Percentiles rank a stretch among this genome's conserved stretches.
Conservation (phyloP, 2,113 vertebrate genomes). For the Apteryx mantelli region DNA sequence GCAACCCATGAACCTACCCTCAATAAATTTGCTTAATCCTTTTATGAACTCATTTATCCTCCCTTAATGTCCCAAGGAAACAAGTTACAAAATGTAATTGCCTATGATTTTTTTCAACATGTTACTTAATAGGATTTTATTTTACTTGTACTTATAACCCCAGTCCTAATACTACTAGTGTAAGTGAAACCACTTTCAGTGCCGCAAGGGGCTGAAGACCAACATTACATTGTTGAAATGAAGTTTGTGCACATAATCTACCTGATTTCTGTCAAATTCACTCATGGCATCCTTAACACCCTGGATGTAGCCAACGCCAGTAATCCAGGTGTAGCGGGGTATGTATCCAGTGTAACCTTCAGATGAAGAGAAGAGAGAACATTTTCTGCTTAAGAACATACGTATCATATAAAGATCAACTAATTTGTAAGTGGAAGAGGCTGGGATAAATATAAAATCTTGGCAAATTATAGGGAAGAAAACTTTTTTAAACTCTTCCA, state of each 20-base stretch:
- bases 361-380: not conserved
- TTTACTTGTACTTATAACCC: not conserved
- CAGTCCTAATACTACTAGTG: not conserved
- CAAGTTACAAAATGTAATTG: not conserved
- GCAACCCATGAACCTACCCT: not conserved
- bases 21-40: conserved; percentile 1
- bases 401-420: not conserved
- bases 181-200: not conserved
- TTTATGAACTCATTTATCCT: conserved; percentile 8
- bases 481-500: not conserved
- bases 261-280: conserved; percentile 70
- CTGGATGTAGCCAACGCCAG: conserved; percentile 22
- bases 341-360: conserved; percentile 73
- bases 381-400: not conserved
- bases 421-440: not conserved
- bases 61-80: conserved; percentile 24
- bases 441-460: not conserved
- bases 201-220: not conserved
- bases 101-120: not conserved
- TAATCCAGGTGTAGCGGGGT: conserved; percentile 37
- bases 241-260: not conserved
- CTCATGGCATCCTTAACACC: conserved; percentile 68
- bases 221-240: not conserved
- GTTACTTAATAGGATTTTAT: not conserved
- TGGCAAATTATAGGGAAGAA: not conserved